Base-by-base conservation (phyloP, 2,113 vertebrate species). In the Cyphomyrus discorhynchus region DNA sequence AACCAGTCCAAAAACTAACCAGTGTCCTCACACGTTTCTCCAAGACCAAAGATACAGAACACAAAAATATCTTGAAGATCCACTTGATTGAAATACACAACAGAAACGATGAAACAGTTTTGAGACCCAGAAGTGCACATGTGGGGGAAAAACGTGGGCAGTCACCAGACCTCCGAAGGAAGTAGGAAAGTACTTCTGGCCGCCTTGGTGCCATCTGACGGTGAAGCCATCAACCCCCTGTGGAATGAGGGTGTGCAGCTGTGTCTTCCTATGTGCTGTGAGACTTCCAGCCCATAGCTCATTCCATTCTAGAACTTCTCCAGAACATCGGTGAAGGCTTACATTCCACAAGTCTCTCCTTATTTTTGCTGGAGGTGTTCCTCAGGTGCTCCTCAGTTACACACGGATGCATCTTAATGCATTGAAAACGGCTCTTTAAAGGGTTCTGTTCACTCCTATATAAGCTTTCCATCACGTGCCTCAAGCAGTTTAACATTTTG, bases 71-170 rank as follows among this genome's bases (percentile, higher is more conserved):
- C 19, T 84, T 45, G 82, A 47, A 10, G 82, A 84, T 24, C 21
- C 82, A 84, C 82, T 84, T n/a, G 45, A 47, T 21, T 84, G 82
- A 84, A 80, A 80, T 80, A 84, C 82, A 84, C 19, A 83, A 83
- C 80, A 4, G 42, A 47, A 47, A n/a, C 21, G 10, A 84, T 47
- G 82, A 84, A 10, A 45, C 17, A 84, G 45, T 47, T 84, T 84
- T 47, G 45, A 84, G 45, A 45, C 45, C 82, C 8, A n/a, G 42
- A 24, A 84, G 82, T 46, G 82, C 45, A 24, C 45, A 3, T 83
- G 42, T 83, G 19, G 42, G 21, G 77, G 19, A 2, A 24, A 24
- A 84, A 47, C 19, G 2, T 80, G 74, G 35, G 31, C n/a, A 80
- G 74, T 80, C 35, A 42, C 35, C 35, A 80, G 74, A 80, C 13